Conservation (phyloP, 2,888 invertebrate species). For the Empis livida region DNA sequence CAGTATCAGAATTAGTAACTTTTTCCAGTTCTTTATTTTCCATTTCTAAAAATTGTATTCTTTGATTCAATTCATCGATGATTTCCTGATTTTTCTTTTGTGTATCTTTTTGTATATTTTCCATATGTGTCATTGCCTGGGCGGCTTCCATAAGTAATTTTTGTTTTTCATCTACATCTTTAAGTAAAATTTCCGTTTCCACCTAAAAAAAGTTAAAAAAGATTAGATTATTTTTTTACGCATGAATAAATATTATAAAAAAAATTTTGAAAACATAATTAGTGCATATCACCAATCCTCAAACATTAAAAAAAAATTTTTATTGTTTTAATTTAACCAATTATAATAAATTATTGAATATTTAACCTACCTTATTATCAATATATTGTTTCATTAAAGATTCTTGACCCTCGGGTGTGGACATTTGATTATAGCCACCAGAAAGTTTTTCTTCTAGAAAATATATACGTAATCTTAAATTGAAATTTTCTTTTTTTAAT, state of each 20-base stretch:
- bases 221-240: not conserved
- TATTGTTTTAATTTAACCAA: not conserved
- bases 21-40: conserved; percentile 20
- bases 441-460: conserved; percentile 64
- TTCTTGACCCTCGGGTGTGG: conserved; percentile 20
- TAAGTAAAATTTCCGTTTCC: conserved; percentile 59
- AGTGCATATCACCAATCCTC: too few species aligned
- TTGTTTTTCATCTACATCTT: conserved; percentile 70
- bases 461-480: conserved; percentile 79
- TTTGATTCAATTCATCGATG: conserved; percentile 30
- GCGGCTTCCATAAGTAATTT: conserved; percentile 74
- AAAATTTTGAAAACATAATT: conserved; percentile 1
- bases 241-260: conserved; percentile 4
- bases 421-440: conserved; percentile 37
- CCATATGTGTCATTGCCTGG: conserved; percentile 64
- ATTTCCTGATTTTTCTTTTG: conserved; percentile 27
- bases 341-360: too few species aligned
- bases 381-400: conserved; percentile 46
- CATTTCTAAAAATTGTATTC: conserved; percentile 27
- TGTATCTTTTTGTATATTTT: conserved; percentile 44
- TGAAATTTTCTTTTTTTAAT: conserved; percentile 83
- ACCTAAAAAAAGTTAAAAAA: conserved; percentile 40
- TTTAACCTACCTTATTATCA: conserved; percentile 45
- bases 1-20: conserved; percentile 9
- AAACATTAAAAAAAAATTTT: not conserved